A percentile compares a stretch with the other conserved stretches of the same genome.
Conservation (phyloP, 2,797 vertebrate genomes). For the Holocentrus rufus region DNA sequence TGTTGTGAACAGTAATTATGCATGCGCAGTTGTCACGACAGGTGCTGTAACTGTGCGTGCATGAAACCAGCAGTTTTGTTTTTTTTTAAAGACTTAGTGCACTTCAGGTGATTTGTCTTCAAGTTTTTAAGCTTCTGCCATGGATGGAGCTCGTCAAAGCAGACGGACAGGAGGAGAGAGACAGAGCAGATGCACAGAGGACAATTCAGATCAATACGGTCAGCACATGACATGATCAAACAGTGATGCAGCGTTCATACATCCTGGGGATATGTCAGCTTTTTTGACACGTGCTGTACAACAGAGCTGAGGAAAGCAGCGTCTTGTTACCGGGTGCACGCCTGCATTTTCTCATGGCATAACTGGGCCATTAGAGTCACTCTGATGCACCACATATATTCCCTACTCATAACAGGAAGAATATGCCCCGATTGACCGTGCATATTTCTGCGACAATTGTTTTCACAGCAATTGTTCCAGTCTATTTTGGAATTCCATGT, state of each 20-base stretch:
- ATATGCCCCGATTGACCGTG: constrained; percentile 50
- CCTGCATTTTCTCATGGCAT: constrained; percentile 69
- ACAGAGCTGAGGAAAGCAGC: not conserved
- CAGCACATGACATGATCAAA: too few relatives aligned
- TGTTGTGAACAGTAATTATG: too few relatives aligned
- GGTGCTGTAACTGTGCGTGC: too few relatives aligned
- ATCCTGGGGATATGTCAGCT: not conserved
- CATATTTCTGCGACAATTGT: constrained; percentile 76
- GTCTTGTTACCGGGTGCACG: constrained; percentile 13
- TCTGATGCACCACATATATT: constrained; percentile 73
- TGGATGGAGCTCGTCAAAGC: too few relatives aligned
- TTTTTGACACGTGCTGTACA: constrained; percentile 26
- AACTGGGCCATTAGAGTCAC: constrained; percentile 74
- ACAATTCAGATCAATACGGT: not conserved
- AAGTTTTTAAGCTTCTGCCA: too few relatives aligned
- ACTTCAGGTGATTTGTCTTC: too few relatives aligned
- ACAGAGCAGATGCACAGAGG: not conserved
- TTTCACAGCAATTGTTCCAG: constrained; percentile 73
- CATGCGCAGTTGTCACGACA: too few relatives aligned
- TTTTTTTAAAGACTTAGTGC: too few relatives aligned
- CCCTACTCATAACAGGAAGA: constrained; percentile 77
- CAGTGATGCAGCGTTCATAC: not conserved
- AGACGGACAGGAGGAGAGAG: too few relatives aligned
- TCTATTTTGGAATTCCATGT: constrained; percentile 69
- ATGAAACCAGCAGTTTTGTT: too few relatives aligned